Conservation (phyloP, 2,113 vertebrate species). For the Dermatemys mawii region DNA sequence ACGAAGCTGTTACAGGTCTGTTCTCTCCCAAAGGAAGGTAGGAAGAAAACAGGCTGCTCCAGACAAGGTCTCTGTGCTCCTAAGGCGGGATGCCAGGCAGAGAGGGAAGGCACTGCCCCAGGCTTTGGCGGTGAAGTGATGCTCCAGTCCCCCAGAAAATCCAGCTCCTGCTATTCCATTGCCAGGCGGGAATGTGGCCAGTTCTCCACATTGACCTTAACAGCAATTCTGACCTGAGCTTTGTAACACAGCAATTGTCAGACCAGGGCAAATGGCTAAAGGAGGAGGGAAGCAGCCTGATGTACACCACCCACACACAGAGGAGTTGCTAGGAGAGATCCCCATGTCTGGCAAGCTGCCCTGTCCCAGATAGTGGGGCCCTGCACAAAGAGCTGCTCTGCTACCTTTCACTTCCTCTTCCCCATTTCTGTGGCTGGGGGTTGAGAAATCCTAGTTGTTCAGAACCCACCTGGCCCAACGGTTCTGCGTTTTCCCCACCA, state of each 20-base stretch:
- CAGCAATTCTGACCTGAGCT: neutral
- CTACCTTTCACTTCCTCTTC: constrained; percentile 60
- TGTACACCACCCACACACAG: neutral
- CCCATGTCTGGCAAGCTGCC: neutral
- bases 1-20: neutral
- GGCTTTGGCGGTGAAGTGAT: neutral
- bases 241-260: neutral
- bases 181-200: neutral
- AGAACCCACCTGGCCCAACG: constrained; percentile 28
- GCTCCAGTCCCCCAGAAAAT: neutral
- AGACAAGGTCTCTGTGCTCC: neutral
- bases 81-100: neutral
- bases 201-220: neutral
- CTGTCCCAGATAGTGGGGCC: neutral
- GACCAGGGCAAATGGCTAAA: neutral
- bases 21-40: neutral
- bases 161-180: neutral
- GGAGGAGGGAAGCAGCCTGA: neutral
- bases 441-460: constrained; percentile 65
- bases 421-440: constrained; percentile 65
- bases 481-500: constrained; percentile 42
- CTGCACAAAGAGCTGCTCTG: neutral
- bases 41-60: neutral
- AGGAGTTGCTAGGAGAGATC: neutral
- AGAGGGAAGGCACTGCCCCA: neutral